A percentile compares a stretch with the other conserved stretches of the same genome.
Evolutionary conservation across 2,797 vertebrate species (phyloP).

Genomic region (Hypotaenidia okinawae): DNA sequence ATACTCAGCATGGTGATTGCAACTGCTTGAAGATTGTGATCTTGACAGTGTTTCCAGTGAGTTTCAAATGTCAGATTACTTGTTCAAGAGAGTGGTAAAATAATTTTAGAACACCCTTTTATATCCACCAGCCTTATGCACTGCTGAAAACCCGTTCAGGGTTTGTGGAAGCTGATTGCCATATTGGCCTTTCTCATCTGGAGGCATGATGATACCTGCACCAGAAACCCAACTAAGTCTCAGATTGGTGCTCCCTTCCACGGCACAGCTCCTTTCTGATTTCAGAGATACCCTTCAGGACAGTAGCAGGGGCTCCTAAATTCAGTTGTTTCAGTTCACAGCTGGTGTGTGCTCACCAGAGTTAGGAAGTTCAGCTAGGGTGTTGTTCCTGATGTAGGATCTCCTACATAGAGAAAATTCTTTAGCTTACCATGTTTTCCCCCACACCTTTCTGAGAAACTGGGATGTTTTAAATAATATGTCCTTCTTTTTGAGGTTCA

Average conservation of each 20-base stretch:
- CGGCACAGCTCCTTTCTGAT: background rate
- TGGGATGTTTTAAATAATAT: background rate
- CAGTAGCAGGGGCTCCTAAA: background rate
- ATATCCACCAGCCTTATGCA: background rate
- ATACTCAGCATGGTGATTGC: background rate
- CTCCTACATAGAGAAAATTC: background rate
- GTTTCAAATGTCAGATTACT: conserved; percentile 2
- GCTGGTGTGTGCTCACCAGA: background rate
- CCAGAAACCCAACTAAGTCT: background rate
- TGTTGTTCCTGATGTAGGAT: background rate
- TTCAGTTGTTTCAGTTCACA: background rate
- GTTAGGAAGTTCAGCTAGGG: background rate
- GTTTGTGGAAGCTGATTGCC: background rate
- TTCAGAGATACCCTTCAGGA: background rate
- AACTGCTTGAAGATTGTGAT: background rate
- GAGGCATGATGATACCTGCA: background rate
- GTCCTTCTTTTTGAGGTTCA: background rate
- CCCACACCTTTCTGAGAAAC: background rate
- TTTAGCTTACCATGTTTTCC: background rate
- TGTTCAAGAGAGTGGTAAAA: background rate
- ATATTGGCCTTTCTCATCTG: background rate
- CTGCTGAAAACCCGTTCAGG: background rate
- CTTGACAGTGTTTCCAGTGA: background rate
- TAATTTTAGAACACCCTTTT: background rate
- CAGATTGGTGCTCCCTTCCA: background rate